Conservation (phyloP, 2,797 vertebrate genomes). For the Loris lydekkerianus region DNA sequence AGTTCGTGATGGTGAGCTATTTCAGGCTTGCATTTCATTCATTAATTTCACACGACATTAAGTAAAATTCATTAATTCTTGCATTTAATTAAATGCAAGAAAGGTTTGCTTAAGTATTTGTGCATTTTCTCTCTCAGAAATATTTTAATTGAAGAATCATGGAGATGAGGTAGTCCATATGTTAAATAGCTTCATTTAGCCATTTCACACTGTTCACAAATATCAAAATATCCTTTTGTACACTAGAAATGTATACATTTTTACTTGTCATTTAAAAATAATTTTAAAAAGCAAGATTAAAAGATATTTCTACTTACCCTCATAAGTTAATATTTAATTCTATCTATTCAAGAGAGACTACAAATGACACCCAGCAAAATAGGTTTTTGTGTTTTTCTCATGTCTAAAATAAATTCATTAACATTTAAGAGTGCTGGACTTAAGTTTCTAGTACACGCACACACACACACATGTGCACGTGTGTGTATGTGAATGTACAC, state of each 20-base stretch:
- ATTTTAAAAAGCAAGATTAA: neutral
- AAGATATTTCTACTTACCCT: neutral
- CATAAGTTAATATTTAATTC: neutral
- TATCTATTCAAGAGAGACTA: neutral
- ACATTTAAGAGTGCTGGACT: neutral
- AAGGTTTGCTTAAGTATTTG: neutral
- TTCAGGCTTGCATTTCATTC: neutral
- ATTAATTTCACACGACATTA: constrained; percentile 36
- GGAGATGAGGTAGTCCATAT: neutral
- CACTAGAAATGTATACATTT: too few relatives aligned
- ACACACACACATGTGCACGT: too few relatives aligned
- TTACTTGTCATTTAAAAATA: neutral
- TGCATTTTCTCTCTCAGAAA: neutral
- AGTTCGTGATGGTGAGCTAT: neutral
- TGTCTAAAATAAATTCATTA: neutral
- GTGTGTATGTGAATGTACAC: too few relatives aligned
- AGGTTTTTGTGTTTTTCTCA: neutral
- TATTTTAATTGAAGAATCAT: neutral
- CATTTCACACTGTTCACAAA: neutral
- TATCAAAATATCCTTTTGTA: neutral
- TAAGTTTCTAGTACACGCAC: neutral
- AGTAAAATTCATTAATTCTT: constrained; percentile 36
- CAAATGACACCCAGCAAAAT: neutral
- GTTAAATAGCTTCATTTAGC: neutral
- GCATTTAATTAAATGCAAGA: neutral